Conservation (phyloP, 2,113 vertebrate species). For the Shinisaurus crocodilurus region DNA sequence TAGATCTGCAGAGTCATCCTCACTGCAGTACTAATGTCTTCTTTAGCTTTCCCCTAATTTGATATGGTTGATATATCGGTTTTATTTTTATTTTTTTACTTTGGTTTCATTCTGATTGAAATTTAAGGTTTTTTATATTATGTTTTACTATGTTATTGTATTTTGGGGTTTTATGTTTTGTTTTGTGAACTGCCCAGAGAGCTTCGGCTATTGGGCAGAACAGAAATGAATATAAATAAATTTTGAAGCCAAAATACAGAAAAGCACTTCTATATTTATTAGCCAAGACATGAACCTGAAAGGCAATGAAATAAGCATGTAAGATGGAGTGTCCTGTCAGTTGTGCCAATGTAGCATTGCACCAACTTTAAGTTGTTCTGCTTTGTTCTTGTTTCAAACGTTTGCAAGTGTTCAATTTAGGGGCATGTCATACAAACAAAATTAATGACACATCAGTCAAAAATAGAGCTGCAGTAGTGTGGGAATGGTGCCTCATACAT, state of each 20-base stretch:
- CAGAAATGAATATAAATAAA: too few relatives aligned
- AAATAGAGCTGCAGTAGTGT: too few relatives aligned
- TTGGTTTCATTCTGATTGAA: too few relatives aligned
- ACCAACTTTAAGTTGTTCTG: not conserved
- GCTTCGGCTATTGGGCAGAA: too few relatives aligned
- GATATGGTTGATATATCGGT: slow-evolving; percentile 8
- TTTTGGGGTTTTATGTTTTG: too few relatives aligned
- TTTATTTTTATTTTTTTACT: too few relatives aligned
- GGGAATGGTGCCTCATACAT: not conserved
- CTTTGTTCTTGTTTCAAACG: not conserved
- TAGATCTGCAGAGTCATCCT: not conserved
- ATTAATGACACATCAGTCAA: not conserved
- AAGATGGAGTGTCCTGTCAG: not conserved
- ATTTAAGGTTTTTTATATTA: too few relatives aligned
- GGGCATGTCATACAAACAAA: not conserved
- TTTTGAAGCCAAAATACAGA: not conserved
- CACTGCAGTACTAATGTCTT: not conserved
- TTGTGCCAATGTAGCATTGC: not conserved
- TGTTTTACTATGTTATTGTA: too few relatives aligned
- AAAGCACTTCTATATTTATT: not conserved
- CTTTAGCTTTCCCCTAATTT: not conserved
- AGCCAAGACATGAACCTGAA: not conserved
- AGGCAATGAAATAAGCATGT: not conserved
- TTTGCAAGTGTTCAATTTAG: not conserved
- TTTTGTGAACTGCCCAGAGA: too few relatives aligned